Conservation (phyloP, 1,140 invertebrate genomes). For the Nasonia giraulti region DNA sequence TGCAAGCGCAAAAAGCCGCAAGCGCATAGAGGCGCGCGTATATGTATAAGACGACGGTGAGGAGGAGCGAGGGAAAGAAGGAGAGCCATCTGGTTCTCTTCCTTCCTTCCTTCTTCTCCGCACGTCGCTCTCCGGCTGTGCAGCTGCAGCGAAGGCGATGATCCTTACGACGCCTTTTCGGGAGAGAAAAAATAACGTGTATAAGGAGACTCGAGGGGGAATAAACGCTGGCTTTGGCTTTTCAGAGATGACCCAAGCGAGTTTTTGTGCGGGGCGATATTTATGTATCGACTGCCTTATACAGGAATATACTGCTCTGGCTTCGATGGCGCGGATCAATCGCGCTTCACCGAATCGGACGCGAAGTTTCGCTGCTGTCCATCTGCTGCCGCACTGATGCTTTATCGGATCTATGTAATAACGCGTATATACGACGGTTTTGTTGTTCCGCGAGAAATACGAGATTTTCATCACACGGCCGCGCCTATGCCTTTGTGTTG, state of each 20-base stretch:
- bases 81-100: constrained; percentile 43
- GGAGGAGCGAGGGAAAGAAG: not conserved
- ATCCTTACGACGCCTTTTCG: constrained; percentile 41
- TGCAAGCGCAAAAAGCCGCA: constrained; percentile 6
- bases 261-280: not conserved
- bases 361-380: not conserved
- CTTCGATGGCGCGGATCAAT: not conserved
- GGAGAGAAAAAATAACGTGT: constrained; percentile 49
- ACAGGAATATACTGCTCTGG: not conserved
- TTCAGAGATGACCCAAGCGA: constrained; percentile 1
- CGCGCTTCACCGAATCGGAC: not conserved
- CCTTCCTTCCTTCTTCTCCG: not conserved
- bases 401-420: not conserved
- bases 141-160: constrained; percentile 44
- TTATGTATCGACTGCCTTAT: not conserved
- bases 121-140: constrained; percentile 51
- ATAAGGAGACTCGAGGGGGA: not conserved
- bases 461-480: not conserved
- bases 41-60: not conserved
- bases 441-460: not conserved
- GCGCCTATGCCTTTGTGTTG: too few relatives aligned
- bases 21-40: not conserved
- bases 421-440: too few relatives aligned
- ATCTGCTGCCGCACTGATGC: not conserved
- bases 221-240: not conserved